Evolutionary conservation across 2,113 vertebrate species (phyloP), one percentile per base, ranked within the genome.

Genomic region (Macheiramphus alcinus): DNA sequence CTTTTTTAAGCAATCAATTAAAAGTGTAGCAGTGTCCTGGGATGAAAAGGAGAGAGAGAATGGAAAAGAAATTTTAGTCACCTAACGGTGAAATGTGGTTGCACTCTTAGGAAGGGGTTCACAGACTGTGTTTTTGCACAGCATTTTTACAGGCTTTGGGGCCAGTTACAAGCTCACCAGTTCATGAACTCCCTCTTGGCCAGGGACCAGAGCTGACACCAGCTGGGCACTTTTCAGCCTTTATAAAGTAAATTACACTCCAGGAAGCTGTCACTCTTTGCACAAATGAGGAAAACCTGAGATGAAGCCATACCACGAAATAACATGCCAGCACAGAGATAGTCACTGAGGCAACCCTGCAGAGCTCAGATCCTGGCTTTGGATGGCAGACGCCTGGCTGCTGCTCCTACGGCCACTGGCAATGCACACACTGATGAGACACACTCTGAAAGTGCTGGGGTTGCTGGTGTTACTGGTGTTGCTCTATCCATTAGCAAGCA

Each of bases 151-250:
- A 93, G 59, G 50, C 76, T 83, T 76, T 88, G 79, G 47, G 89
- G 61, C 47, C 43, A 91, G 43, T 75, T 95, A 88, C 38, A 4
- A 94, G 56, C 63, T 90, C 55, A 43, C 63, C 27, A 4, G 70
- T 95, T 94, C 93, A 67, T 65, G 88, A 95, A 85, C 84, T 95
- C 80, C 52, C 27, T 73, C 53, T 92, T 81, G 90, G 72, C 90
- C 80, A 18, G 31, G 45, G 52, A 74, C 86, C 80, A 88, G 71
- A 95, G 80, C 75, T 94, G 85, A 88, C 70, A 93, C 87, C 85
- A 96, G 79, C 91, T 95, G 94, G 92, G 80, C 93, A 92, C 59
- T 89, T 95, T 86, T 96, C 38, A 59, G 55, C 72, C 91, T 91
- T 94, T 94, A 80, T 67, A 90, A 92, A 97, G 80, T 83, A 95